phyloP scores from a whole-genome alignment of 2,113 vertebrate species.

The Ptychochromis oligacanthus region DNA sequence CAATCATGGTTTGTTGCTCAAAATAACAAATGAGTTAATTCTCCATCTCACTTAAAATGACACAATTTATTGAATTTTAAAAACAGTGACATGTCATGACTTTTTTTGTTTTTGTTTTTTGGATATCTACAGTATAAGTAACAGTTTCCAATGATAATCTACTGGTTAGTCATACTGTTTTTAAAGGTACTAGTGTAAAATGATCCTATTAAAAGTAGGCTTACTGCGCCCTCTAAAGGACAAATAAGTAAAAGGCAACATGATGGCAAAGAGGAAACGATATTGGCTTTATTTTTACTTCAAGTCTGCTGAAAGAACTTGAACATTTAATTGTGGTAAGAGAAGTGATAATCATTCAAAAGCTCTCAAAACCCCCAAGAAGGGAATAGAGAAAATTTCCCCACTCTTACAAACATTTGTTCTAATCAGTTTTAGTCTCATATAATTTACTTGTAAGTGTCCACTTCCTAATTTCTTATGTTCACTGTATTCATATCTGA shows the following conservation, averaged over 20 bases:
- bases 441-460: not conserved
- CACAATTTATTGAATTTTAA: not conserved
- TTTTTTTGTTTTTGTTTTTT: too few species aligned
- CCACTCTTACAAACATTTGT: not conserved
- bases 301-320: too few species aligned
- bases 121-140: not conserved
- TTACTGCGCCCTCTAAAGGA: slow-evolving; percentile 34
- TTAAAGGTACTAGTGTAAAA: not conserved
- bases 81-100: not conserved
- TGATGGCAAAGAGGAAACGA: too few species aligned
- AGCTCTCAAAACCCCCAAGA: not conserved
- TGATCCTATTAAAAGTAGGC: not conserved
- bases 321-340: too few species aligned
- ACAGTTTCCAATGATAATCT: not conserved
- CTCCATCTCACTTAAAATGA: not conserved
- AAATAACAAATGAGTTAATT: not conserved
- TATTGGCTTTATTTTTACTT: too few species aligned
- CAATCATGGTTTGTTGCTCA: too few species aligned
- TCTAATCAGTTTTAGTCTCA: not conserved
- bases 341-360: too few species aligned
- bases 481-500: not conserved
- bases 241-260: not conserved
- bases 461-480: not conserved
- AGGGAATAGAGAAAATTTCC: not conserved
- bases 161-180: not conserved